Conservation (phyloP, 2,113 vertebrate genomes). For the Pseudorhombus dupliciocellatus region DNA sequence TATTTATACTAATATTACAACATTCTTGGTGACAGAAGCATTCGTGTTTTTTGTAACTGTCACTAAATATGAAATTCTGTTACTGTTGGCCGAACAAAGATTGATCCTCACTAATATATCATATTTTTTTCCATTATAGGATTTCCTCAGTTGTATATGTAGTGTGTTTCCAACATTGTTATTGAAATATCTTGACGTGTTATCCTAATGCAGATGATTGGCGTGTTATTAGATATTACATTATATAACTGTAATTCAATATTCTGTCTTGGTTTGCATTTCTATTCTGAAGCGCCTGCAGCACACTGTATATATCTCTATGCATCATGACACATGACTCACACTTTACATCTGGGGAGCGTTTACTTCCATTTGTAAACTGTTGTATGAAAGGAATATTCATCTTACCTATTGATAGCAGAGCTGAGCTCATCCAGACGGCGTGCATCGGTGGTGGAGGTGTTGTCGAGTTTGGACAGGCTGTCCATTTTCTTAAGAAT, state of each 20-base stretch:
- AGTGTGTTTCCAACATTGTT: not conserved
- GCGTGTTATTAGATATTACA: too few species aligned
- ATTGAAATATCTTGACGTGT: not conserved
- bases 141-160: too few species aligned
- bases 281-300: too few species aligned
- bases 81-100: not conserved
- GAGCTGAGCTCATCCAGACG: conserved; percentile 83
- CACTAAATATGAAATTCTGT: not conserved
- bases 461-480: conserved; percentile 91
- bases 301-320: too few species aligned
- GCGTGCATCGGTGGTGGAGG: conserved; percentile 81
- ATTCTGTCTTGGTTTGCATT: too few species aligned
- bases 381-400: not conserved
- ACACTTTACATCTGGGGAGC: not conserved
- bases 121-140: too few species aligned
- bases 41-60: not conserved
- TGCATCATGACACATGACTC: not conserved
- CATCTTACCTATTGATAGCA: conserved; percentile 86
- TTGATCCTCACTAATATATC: too few species aligned
- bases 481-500: conserved; percentile 93
- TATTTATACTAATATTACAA: too few species aligned
- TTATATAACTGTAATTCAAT: too few species aligned
- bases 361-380: not conserved
- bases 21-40: too few species aligned
- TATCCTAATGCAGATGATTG: too few species aligned